Evolutionary conservation across 2,113 vertebrate genomes (phyloP).

Genomic region (Chaenocephalus aceratus): DNA sequence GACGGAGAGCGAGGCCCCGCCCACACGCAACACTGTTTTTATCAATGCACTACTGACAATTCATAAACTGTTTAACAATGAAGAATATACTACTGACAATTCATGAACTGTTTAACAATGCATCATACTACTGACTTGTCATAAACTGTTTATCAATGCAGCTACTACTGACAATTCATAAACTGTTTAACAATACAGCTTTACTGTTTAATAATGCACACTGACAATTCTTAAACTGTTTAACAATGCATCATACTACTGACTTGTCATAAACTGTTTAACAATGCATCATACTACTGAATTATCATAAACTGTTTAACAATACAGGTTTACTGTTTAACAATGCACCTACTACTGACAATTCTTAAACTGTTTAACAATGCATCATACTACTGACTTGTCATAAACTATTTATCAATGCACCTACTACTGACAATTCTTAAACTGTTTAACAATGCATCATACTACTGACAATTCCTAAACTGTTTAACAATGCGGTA

Average conservation of each 20-base stretch:
- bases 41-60: neutral
- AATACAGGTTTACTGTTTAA: no score
- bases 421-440: no score
- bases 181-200: neutral
- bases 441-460: neutral
- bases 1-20: constrained; percentile 34
- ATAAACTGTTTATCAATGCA: neutral
- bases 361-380: no score
- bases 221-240: neutral
- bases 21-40: constrained; percentile 3
- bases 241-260: neutral
- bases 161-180: neutral
- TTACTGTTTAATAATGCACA: neutral
- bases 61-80: neutral
- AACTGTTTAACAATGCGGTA: neutral
- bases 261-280: neutral
- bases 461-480: neutral
- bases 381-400: neutral
- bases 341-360: no score
- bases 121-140: neutral
- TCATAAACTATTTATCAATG: neutral
- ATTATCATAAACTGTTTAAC: neutral
- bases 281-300: neutral
- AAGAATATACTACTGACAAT: no score
- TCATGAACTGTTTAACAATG: no score